Base-by-base conservation (phyloP, 2,888 invertebrate species). In the Tinea semifulvella region DNA sequence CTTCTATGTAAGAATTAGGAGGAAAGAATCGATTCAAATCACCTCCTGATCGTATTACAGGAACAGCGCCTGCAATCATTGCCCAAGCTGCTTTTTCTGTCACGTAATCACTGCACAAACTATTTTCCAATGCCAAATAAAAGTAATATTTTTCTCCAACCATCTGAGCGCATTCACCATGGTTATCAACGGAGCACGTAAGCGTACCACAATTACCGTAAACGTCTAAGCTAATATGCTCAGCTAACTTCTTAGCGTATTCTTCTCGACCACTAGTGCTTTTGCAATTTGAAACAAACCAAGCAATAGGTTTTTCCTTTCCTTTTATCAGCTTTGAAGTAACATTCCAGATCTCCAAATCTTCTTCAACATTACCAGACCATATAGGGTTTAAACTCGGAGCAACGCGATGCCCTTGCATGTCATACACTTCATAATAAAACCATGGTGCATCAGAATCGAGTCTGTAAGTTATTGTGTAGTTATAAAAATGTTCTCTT, bases 41-140 rank as follows among this genome's bases (percentile, higher is more conserved):
- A 40, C 71, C 73, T 5, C 81, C 83, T 2, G 84, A 83, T 73
- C 82, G 80, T 20, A 81, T 82, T 3, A 84, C 76, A 2, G 83
- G 83, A 17, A 84, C 56, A 25, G 82, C 68, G 53, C 79, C 69
- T 60, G 82, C 79, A 53, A 74, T 70, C 46, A 60, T 53, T 26
- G 62, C 58, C 43, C 61, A 59, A 60, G 77, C 83, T 53, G 85
- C 80, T 60, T 89, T 89, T 58, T 89, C 88, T 1, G 88, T 88
- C 27, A 89, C 85, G 59, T 89, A 89, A 60, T 89, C 88, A 39
- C 71, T 63, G 63, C 89, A 89, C 48, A 88, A 76, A 6, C 88
- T 85, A 57, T 89, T 89, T 57, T 89, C 89, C 54, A 88, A 88
- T 6, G 82, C 66, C 46, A 89, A 65, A 55, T 89, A 88, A 57